A percentile compares a stretch with the other conserved stretches of the same genome.
Evolutionary conservation across 2,888 invertebrate genomes (phyloP).

Genomic region (Amphimallon solstitiale): DNA sequence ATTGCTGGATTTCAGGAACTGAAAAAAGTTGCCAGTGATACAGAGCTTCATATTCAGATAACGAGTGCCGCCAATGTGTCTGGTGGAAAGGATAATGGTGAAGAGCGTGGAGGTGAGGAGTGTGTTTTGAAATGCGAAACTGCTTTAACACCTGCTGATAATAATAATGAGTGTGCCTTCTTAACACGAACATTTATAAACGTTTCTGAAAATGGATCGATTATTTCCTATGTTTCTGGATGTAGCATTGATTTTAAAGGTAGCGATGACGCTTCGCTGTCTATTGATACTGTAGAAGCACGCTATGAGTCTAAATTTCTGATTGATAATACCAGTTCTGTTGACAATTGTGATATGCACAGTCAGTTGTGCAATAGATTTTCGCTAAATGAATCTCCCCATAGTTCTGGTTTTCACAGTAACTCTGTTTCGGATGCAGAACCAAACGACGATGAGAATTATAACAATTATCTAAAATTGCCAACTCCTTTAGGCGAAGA

Average conservation of each 20-base stretch:
- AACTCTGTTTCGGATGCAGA: slow-evolving; percentile 37
- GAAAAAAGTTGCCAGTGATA: slow-evolving; percentile 45
- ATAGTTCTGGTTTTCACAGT: slow-evolving; percentile 47
- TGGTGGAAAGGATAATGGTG: slow-evolving; percentile 38
- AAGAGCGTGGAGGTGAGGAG: slow-evolving; percentile 56
- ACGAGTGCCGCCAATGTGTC: not conserved
- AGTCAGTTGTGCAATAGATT: slow-evolving; percentile 14
- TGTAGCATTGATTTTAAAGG: slow-evolving; percentile 25
- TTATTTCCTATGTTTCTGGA: slow-evolving; percentile 34
- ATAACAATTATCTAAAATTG: slow-evolving; percentile 12
- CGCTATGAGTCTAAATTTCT: slow-evolving; percentile 31
- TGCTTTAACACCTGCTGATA: slow-evolving; percentile 38
- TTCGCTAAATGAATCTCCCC: slow-evolving; percentile 34
- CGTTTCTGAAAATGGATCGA: slow-evolving; percentile 36
- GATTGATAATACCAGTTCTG: slow-evolving; percentile 3
- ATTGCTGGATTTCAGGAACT: slow-evolving; percentile 59
- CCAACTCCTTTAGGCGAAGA: slow-evolving; percentile 5
- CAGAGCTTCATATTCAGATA: not conserved
- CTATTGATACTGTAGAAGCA: not conserved
- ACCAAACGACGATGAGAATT: slow-evolving; percentile 23
- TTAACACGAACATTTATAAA: slow-evolving; percentile 37
- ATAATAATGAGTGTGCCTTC: slow-evolving; percentile 43
- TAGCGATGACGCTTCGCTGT: not conserved
- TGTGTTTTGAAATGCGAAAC: slow-evolving; percentile 50
- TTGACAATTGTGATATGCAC: slow-evolving; percentile 2